Percentiles rank a stretch among this genome's conserved stretches.
Conservation (phyloP, 2,113 vertebrate species). For the Vanacampus margaritifer region DNA sequence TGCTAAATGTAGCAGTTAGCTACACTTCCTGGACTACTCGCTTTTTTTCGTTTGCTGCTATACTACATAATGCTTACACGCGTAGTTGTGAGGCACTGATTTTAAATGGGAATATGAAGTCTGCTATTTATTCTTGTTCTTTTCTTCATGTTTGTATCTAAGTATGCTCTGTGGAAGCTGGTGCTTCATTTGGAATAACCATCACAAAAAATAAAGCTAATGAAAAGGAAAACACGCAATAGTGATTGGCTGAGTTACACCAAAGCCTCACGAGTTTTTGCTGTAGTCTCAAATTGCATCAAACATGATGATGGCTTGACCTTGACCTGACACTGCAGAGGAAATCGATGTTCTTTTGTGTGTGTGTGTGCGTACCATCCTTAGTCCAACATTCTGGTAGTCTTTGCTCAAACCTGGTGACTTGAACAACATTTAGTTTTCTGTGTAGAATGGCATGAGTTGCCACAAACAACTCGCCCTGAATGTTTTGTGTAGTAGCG, state of each 20-base stretch:
- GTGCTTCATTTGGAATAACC: too few relatives aligned
- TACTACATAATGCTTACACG: too few relatives aligned
- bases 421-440: not conserved
- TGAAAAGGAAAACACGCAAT: not conserved
- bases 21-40: too few relatives aligned
- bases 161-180: too few relatives aligned
- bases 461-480: constrained; percentile 31
- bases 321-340: not conserved
- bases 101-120: too few relatives aligned
- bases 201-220: too few relatives aligned
- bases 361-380: not conserved
- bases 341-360: not conserved
- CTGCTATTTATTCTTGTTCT: too few relatives aligned
- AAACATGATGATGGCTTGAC: not conserved
- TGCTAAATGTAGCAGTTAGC: too few relatives aligned
- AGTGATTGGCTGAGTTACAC: not conserved
- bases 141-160: too few relatives aligned
- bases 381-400: not conserved
- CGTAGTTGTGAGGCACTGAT: too few relatives aligned
- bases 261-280: too few relatives aligned
- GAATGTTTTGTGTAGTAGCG: constrained; percentile 7
- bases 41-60: too few relatives aligned
- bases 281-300: not conserved
- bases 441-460: constrained; percentile 27
- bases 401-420: not conserved